phyloP scores from a whole-genome alignment of 2,888 invertebrate species.

The Himalopsyche anomala region DNA sequence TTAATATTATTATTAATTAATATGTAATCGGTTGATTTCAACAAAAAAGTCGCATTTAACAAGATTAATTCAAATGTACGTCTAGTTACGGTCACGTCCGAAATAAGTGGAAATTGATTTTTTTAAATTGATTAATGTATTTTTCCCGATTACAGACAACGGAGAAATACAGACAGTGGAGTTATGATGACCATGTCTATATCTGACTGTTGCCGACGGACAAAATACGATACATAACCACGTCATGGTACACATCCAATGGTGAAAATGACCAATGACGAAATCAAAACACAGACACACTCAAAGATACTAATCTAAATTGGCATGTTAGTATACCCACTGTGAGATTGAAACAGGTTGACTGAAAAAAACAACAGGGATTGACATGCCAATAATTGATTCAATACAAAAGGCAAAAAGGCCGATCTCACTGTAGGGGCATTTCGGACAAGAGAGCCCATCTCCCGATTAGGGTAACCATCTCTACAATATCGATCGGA shows the following conservation, averaged over 20 bases:
- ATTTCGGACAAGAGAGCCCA: constrained; percentile 20
- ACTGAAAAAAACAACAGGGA: constrained; percentile 53
- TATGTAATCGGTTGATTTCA: too few relatives aligned
- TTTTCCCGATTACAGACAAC: too few relatives aligned
- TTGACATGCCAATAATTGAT: constrained; percentile 64
- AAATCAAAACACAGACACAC: constrained; percentile 55
- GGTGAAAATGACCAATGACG: constrained; percentile 45
- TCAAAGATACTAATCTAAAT: constrained; percentile 63
- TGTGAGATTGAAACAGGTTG: constrained; percentile 61
- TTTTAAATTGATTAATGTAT: too few relatives aligned
- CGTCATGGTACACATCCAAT: not conserved
- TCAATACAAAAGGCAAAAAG: constrained; percentile 53
- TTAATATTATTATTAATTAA: too few relatives aligned
- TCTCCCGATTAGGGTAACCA: constrained; percentile 4
- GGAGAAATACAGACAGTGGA: too few relatives aligned
- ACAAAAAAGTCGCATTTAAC: too few relatives aligned
- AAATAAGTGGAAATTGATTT: too few relatives aligned
- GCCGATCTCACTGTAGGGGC: constrained; percentile 38
- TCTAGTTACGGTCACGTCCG: too few relatives aligned
- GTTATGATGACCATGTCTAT: too few relatives aligned
- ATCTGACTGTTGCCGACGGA: not conserved
- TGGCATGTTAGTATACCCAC: constrained; percentile 58
- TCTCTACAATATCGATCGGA: not conserved
- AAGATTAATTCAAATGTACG: too few relatives aligned
- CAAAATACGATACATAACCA: constrained; percentile 5